Evolutionary conservation across 53 echinoderm and acorn worm species (phyloP).

Genomic region (Paelopatides confundens): DNA sequence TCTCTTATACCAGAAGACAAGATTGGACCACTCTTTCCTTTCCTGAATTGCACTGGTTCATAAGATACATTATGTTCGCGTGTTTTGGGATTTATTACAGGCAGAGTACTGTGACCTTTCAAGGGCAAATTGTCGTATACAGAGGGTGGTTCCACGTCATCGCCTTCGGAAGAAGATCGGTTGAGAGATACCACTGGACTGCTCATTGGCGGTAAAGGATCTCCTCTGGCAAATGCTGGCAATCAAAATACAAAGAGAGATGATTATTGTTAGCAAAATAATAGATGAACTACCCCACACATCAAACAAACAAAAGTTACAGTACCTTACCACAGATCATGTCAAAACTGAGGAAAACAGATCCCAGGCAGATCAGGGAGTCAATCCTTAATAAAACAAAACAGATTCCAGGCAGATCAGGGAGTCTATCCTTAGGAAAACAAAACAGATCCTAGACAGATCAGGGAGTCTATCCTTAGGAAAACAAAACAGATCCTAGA

Average conservation of each 20-base stretch:
- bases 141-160: conserved; percentile 50
- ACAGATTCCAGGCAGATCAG: too few relatives aligned
- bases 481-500: too few relatives aligned
- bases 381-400: too few relatives aligned
- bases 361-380: too few relatives aligned
- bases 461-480: too few relatives aligned
- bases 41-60: conserved; percentile 13
- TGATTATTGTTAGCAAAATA: too few relatives aligned
- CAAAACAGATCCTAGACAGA: too few relatives aligned
- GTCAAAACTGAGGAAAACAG: too few relatives aligned
- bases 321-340: too few relatives aligned
- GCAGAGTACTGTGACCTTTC: conserved; percentile 38
- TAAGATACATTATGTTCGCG: conserved; percentile 1
- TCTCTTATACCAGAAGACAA: neutral
- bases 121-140: conserved; percentile 70
- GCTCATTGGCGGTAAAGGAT: conserved; percentile 7
- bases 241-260: neutral
- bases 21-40: neutral
- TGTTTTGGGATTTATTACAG: neutral
- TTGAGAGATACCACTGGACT: conserved; percentile 22
- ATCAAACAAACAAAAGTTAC: too few relatives aligned
- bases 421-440: too few relatives aligned
- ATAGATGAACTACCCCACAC: too few relatives aligned
- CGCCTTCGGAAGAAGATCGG: conserved; percentile 39
- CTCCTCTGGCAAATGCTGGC: conserved; percentile 35